Evolutionary conservation across 2,888 invertebrate species (phyloP).

Genomic region (Marasmarcha lunaedactyla): DNA sequence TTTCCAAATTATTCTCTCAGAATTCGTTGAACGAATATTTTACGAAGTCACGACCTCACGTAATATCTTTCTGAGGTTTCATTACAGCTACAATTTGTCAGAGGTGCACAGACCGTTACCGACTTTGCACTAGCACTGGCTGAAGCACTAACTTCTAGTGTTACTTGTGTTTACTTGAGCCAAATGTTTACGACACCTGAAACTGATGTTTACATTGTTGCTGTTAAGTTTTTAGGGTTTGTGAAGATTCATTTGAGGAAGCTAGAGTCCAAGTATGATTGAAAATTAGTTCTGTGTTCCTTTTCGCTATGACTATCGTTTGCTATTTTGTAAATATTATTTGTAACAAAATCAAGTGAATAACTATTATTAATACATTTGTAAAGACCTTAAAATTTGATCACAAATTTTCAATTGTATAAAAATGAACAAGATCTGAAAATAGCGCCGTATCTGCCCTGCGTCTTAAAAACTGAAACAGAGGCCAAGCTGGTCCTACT

Average conservation of each 20-base stretch:
- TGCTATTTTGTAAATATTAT: background rate
- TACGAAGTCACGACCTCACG: too few relatives aligned
- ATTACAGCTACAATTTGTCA: constrained; percentile 44
- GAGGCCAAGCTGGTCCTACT: too few relatives aligned
- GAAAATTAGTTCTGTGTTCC: background rate
- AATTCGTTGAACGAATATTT: too few relatives aligned
- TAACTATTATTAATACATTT: too few relatives aligned
- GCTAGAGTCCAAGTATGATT: background rate
- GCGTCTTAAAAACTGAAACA: too few relatives aligned
- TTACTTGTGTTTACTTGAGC: background rate
- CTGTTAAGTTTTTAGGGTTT: background rate
- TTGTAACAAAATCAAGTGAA: too few relatives aligned
- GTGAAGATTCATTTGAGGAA: background rate
- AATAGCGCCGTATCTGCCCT: too few relatives aligned
- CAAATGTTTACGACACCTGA: constrained; percentile 1
- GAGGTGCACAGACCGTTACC: constrained; percentile 24
- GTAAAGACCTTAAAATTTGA: too few relatives aligned
- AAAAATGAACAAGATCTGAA: too few relatives aligned
- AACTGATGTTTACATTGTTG: background rate
- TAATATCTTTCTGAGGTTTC: constrained; percentile 16
- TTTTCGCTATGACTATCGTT: background rate
- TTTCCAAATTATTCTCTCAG: too few relatives aligned
- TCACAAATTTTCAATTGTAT: too few relatives aligned
- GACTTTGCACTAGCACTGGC: constrained; percentile 20
- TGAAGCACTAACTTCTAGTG: background rate